Percentiles rank a stretch among this genome's conserved stretches.
phyloP scores from a whole-genome alignment of 2,888 invertebrate genomes.

The Lasius platythorax region DNA sequence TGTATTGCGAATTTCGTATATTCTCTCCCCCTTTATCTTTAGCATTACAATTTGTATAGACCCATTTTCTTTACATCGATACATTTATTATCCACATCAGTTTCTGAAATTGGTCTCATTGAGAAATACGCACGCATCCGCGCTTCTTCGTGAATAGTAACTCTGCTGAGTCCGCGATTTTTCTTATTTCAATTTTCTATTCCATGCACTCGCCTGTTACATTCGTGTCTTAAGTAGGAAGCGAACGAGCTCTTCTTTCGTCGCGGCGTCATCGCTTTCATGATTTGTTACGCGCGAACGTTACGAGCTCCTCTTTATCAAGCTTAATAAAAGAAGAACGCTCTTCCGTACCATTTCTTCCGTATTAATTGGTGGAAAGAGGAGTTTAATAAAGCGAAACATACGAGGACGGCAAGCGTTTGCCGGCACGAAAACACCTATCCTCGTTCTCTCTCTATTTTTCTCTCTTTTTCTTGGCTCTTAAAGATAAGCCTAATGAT shows the following conservation, averaged over 20 bases:
- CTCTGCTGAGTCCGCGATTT: background rate
- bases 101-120: constrained; percentile 31
- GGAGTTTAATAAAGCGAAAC: constrained; percentile 51
- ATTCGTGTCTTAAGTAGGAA: background rate
- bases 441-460: background rate
- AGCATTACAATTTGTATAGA: background rate
- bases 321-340: constrained; percentile 32
- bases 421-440: background rate
- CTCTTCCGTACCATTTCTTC: constrained; percentile 53
- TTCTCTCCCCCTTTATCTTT: background rate
- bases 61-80: background rate
- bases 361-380: constrained; percentile 52
- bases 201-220: background rate
- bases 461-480: background rate
- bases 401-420: constrained; percentile 35
- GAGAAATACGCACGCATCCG: constrained; percentile 14
- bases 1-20: background rate
- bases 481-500: constrained; percentile 8
- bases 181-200: constrained; percentile 28
- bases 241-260: background rate
- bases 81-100: background rate
- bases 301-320: constrained; percentile 34
- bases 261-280: constrained; percentile 27
- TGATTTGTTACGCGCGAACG: constrained; percentile 22
- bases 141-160: constrained; percentile 14